Evolutionary conservation across 2,888 invertebrate genomes (phyloP), one percentile per base, ranked within the genome.

Genomic region (Andrena fulva): DNA sequence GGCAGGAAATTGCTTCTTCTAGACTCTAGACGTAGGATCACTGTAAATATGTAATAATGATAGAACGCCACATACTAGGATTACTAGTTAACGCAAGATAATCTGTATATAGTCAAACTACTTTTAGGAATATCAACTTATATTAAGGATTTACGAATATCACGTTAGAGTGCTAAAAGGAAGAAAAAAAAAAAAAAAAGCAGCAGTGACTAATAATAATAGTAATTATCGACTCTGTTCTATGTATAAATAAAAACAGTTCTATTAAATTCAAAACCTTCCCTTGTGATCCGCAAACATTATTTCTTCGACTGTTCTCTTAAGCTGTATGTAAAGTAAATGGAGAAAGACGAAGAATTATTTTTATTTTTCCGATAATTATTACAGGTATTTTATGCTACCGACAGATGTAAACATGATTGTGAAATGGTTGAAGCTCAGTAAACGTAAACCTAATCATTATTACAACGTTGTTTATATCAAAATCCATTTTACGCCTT

Each of bases 71-170:
- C 82, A 59, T 82, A 85, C 74, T 86, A 79, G 68, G 29, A 84
- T 86, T 84, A 79, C 81, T 83, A 84, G 85, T 79, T 73, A 71
- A 84, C 82, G 85, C 82, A 82, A 85, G 71, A 80, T 78, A 74
- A 90, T 87, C 85, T 90, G 86, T 90, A 89, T 69, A 89, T 89
- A 88, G 80, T 81, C 82, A 86, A 77, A 86, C 82, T 87, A 87
- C 85, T 84, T 89, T 85, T 85, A 89, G 71, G 81, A 78, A 73
- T 82, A 67, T 85, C 80, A 69, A 85, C 82, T 88, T 88, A 72
- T 79, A 77, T 87, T 81, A 85, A 86, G 80, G 77, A 66, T 78
- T 76, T 84, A 75, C 73, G 68, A 81, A 75, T 82, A 84, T 79
- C 77, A 72, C 59, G 31, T 82, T 82, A 82, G 79, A 82, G 62